Evolutionary conservation across 2,888 invertebrate genomes (phyloP), one percentile per base, ranked within the genome.

Genomic region (Dicycla oo): DNA sequence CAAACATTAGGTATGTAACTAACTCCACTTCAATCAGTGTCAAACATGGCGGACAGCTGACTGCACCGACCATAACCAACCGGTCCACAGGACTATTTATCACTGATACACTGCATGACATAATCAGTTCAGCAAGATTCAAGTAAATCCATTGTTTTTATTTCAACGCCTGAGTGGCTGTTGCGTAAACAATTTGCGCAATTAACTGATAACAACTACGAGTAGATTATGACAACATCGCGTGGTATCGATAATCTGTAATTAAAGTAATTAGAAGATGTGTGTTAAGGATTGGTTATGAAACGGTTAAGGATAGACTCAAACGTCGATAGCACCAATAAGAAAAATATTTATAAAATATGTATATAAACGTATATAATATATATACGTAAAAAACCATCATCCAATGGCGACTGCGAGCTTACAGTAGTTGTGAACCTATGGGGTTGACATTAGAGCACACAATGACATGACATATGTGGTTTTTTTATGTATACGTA

Each of bases 101-200:
- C 66, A 72, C n/a, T n/a, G 4, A 30, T 30, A 30, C 30, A n/a
- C 23, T 43, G 2, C 26, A 67, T 80, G 80, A 80, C 74, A 78
- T 82, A 82, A 80, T 82, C 67, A 40, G 62, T 70, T 75, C 65
- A 68, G 30, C 40, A 56, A 60, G 58, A 74, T 56, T 78, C 18
- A 51, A 78, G 34, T 62, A 58, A 62, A 70, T 63, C 74, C 30
- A 82, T 82, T 82, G 75, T 82, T 82, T 71, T 78, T 69, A 47
- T 53, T 70, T 53, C 40, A 20, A 70, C 47, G 34, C n/a, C n/a
- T 11, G 47, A 58, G 23, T 62, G 30, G 47, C 47, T 79, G 67
- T 68, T 82, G 67, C 74, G 79, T 82, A 79, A 69, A 79, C 54
- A 77, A 61, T 71, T 71, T 61, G 34, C 61, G 45, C 54, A 79